Base-by-base conservation (phyloP, 1,140 invertebrate genomes). In the Gerris buenoi region DNA sequence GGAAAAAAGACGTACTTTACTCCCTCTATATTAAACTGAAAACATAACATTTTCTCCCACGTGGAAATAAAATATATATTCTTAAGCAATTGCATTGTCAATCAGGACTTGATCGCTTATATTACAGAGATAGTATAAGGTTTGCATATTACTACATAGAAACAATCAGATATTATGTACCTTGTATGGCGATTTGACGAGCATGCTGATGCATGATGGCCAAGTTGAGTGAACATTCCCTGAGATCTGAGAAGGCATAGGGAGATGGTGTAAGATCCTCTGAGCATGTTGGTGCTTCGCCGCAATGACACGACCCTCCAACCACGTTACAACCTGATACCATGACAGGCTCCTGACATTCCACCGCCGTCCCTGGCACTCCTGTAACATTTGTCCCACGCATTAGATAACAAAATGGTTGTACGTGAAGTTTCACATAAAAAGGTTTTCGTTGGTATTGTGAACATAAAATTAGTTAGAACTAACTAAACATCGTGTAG, bases 251-350 rank as follows among this genome's bases (percentile, higher is more conserved):
- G 64, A 69, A 69, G 64, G 68, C 63, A 56, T 66, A 69, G 5
- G 68, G 68, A 1, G 56, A 25, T 22, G 3, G 58, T 2, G 68
- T 29, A 13, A 25, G 15, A 1, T 66, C 65, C 1, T 56, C 64
- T 2, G 46, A 27, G 58, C 68, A 69, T 23, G 63, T 25, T 1
- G 62, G 65, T 22, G 68, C 68, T 1, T 60, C 62, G 27, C 68
- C 63, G 63, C 68, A 69, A n/a, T 23, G 22, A 65, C 68, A 69
- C 57, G 23, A n/a, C 22, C 62, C 66, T 1, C 60, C 63, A 18
- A 69, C 61, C 1, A 69, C 68, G 66, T 69, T 69, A 58, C 68
- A 69, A 23, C 68, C 68, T n/a, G 65, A 67, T 13, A 69, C 59
- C 3, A 22, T 61, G 25, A 64, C 68, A 5, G 68, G 68, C 10